Conservation (phyloP, 2,888 invertebrate genomes). For the Mantis religiosa region DNA sequence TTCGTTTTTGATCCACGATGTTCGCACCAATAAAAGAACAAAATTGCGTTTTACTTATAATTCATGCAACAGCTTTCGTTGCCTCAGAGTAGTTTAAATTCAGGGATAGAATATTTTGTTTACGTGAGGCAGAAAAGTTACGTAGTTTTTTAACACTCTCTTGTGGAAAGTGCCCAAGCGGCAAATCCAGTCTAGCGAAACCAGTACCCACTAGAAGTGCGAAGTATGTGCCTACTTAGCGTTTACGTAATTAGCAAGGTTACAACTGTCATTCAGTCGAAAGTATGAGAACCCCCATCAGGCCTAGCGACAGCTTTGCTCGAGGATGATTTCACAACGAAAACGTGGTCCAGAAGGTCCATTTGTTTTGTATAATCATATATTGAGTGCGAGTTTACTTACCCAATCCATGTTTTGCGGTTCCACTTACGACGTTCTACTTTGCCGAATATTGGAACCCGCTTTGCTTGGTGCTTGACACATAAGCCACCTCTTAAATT, state of each 20-base stretch:
- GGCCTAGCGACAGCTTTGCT: background rate
- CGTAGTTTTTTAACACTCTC: background rate
- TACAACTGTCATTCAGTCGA: background rate
- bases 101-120: background rate
- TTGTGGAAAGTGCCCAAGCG: background rate
- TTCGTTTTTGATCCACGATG: too few relatives aligned
- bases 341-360: background rate
- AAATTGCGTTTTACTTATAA: too few relatives aligned
- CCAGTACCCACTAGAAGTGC: background rate
- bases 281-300: background rate
- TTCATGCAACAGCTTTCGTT: too few relatives aligned
- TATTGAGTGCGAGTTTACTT: too few relatives aligned
- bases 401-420: background rate
- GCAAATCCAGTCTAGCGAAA: background rate
- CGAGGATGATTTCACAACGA: background rate
- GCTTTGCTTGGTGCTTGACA: too few relatives aligned
- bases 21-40: too few relatives aligned
- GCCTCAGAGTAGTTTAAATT: too few relatives aligned
- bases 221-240: background rate
- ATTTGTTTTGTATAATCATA: background rate
- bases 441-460: background rate
- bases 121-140: background rate
- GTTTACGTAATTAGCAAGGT: background rate
- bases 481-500: too few relatives aligned
- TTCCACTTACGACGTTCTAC: background rate